phyloP scores from a whole-genome alignment of 2,797 vertebrate genomes.

The Hirundo rustica region DNA sequence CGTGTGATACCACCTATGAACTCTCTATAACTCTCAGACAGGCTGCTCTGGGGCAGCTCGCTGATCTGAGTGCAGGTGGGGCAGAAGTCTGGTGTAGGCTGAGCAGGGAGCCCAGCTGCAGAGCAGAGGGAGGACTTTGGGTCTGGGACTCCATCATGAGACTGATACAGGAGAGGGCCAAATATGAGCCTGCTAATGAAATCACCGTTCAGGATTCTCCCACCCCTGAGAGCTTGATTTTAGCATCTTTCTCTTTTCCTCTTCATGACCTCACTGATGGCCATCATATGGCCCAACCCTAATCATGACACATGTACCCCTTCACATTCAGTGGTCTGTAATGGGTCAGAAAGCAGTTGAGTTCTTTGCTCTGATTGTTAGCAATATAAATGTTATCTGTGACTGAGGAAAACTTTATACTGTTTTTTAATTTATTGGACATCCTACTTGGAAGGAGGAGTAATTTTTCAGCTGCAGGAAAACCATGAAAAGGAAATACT shows the following conservation, averaged over 20 bases:
- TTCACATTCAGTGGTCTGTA: background rate
- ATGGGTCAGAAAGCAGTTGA: background rate
- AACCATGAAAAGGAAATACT: constrained; percentile 19
- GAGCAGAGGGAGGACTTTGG: background rate
- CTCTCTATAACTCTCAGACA: background rate
- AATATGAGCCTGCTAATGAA: background rate
- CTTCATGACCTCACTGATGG: background rate
- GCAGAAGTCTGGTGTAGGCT: background rate
- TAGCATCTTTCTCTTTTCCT: background rate
- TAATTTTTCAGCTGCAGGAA: constrained; percentile 32
- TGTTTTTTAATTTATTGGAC: constrained; percentile 9
- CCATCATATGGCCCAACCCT: background rate
- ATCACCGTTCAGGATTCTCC: background rate
- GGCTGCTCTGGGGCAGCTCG: background rate
- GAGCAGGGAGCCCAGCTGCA: background rate
- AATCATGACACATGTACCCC: rapidly evolving
- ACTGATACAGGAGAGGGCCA: background rate
- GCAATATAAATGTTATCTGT: constrained; percentile 6
- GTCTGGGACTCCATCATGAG: background rate
- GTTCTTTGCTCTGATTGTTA: background rate
- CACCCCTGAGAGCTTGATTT: background rate
- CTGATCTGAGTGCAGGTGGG: background rate
- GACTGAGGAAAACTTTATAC: background rate
- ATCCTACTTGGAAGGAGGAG: constrained; percentile 16
- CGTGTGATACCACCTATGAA: background rate